Percentiles rank a stretch among this genome's conserved stretches.
Evolutionary conservation across 2,113 vertebrate genomes (phyloP).

Genomic region (Bucco capensis): DNA sequence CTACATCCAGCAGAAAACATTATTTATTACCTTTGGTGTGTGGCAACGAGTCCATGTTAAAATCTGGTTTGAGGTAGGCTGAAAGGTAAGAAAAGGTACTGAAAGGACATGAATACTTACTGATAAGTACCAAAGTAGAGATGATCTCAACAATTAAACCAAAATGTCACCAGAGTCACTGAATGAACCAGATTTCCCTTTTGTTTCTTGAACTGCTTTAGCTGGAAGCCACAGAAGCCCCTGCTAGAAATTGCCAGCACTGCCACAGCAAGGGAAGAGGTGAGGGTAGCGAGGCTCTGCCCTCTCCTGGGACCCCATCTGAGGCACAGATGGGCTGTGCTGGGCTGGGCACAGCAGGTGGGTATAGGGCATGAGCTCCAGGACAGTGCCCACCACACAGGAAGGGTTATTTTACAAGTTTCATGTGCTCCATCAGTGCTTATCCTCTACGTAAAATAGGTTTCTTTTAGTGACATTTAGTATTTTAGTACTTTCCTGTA

Average conservation of each 20-base stretch:
- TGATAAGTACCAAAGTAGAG: background rate
- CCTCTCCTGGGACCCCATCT: background rate
- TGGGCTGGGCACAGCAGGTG: background rate
- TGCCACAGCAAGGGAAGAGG: background rate
- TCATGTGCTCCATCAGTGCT: background rate
- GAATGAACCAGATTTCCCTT: background rate
- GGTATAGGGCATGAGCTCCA: background rate
- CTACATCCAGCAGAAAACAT: background rate
- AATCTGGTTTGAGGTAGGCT: background rate
- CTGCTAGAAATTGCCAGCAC: background rate
- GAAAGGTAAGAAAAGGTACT: background rate
- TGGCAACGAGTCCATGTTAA: background rate
- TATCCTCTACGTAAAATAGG: background rate
- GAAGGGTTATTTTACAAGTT: background rate
- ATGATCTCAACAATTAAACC: background rate
- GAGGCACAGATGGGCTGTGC: rapidly evolving
- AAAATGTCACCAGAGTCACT: background rate
- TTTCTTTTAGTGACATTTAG: background rate
- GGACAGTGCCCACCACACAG: background rate
- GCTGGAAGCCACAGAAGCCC: background rate
- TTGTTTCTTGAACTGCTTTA: background rate
- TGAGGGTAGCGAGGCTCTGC: background rate
- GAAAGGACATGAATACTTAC: background rate
- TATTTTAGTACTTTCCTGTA: background rate
- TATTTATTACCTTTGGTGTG: background rate